Evolutionary conservation across 2,113 vertebrate species (phyloP).

Genomic region (Pheucticus melanocephalus): DNA sequence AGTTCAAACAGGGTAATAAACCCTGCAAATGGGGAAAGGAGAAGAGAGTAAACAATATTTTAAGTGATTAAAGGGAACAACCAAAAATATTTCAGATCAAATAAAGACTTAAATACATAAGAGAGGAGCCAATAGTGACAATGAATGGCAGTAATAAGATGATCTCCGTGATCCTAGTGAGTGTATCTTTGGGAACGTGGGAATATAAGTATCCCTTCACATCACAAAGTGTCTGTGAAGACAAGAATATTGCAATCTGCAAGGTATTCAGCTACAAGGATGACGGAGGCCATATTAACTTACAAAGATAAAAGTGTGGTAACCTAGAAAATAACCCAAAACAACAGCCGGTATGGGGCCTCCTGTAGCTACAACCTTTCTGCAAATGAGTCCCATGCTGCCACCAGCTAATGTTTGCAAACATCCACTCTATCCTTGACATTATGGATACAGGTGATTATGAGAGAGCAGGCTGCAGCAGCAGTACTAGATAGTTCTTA

Average conservation of each 20-base stretch:
- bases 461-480: neutral
- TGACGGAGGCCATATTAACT: neutral
- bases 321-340: neutral
- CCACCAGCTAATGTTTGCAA: neutral
- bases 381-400: neutral
- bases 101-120: neutral
- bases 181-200: neutral
- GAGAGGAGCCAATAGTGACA: neutral
- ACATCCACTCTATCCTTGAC: fast-evolving
- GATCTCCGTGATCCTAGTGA: neutral
- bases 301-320: neutral
- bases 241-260: neutral
- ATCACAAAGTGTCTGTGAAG: neutral
- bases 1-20: neutral
- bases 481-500: neutral
- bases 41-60: neutral
- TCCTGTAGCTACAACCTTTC: neutral
- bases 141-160: neutral
- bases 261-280: neutral
- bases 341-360: neutral
- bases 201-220: neutral
- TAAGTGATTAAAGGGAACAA: neutral
- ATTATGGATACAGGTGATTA: fast-evolving
- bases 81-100: neutral
- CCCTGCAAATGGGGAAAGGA: neutral